phyloP scores from a whole-genome alignment of 2,888 invertebrate genomes.

The Pteria penguin region DNA sequence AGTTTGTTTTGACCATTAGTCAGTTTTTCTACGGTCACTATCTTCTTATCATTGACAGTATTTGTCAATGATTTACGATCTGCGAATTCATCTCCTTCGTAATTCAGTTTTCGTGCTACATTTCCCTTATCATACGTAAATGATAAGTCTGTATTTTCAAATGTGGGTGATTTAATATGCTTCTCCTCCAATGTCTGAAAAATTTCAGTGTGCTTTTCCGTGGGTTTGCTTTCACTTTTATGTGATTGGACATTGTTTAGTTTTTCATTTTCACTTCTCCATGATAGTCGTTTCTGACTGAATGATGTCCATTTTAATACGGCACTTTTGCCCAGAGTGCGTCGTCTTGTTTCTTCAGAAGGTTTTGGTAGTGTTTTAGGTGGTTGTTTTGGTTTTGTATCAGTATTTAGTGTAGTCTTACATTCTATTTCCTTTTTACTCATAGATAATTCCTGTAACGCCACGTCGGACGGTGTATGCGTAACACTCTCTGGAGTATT shows the following conservation, averaged over 20 bases:
- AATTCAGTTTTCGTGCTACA: neutral
- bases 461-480: neutral
- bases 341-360: conserved; percentile 13
- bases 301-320: neutral
- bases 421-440: neutral
- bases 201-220: neutral
- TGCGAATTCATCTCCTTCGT: neutral
- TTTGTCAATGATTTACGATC: neutral
- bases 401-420: neutral
- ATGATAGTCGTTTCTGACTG: neutral
- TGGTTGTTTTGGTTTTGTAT: conserved; percentile 32
- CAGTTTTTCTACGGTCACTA: neutral
- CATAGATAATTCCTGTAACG: neutral
- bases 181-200: neutral
- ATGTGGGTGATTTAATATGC: neutral
- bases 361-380: conserved; percentile 43
- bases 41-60: neutral
- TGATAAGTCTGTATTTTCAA: neutral
- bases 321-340: neutral
- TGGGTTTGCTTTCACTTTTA: too few species aligned
- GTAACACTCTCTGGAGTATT: neutral
- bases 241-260: neutral
- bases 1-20: neutral
- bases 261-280: neutral
- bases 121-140: neutral